Evolutionary conservation across 2,888 invertebrate species (phyloP).

Genomic region (Notodromas monacha): DNA sequence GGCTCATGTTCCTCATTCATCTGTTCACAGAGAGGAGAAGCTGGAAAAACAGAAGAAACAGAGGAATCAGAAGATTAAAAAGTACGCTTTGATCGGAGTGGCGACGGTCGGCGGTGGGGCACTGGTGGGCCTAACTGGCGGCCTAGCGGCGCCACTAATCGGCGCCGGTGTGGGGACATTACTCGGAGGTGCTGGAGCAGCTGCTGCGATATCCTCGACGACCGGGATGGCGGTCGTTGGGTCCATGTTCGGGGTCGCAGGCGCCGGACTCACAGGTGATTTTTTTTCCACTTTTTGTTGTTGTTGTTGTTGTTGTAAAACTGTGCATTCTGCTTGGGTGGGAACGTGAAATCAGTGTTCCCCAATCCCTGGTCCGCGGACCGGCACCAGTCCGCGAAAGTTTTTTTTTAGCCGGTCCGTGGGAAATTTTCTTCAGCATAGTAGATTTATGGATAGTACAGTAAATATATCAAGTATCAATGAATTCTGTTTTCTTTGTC

Average conservation of each 20-base stretch:
- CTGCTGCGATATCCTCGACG: slow-evolving; percentile 21
- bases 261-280: slow-evolving; percentile 27
- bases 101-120: slow-evolving; percentile 29
- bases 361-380: no score
- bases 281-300: neutral
- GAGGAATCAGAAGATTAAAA: slow-evolving; percentile 21
- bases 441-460: no score
- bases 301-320: no score
- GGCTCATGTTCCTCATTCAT: no score
- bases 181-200: slow-evolving; percentile 15
- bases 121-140: slow-evolving; percentile 28
- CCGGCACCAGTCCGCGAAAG: no score
- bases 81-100: slow-evolving; percentile 27
- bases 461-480: no score
- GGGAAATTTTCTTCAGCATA: no score
- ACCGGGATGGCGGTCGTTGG: slow-evolving; percentile 24
- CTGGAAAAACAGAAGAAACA: neutral
- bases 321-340: neutral
- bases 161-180: slow-evolving; percentile 17
- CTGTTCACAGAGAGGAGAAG: slow-evolving; percentile 1
- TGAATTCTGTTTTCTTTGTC: no score
- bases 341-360: neutral
- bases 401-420: no score
- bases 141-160: slow-evolving; percentile 28
- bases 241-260: slow-evolving; percentile 29